Conservation (phyloP, 2,113 vertebrate species). For the Crotalus tigris region DNA sequence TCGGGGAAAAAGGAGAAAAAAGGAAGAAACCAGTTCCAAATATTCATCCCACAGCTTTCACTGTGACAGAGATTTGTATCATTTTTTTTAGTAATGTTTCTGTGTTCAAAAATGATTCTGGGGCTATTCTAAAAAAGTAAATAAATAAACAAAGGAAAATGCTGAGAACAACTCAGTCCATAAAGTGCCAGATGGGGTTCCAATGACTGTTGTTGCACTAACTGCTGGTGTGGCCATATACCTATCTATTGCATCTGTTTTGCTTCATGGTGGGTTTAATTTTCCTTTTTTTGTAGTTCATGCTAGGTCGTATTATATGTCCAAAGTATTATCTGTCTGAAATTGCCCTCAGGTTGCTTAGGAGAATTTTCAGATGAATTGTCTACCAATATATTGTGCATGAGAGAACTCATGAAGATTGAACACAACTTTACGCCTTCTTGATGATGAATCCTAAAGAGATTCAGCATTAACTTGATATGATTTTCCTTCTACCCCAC, state of each 20-base stretch:
- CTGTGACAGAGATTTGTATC: neutral
- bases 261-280: neutral
- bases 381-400: neutral
- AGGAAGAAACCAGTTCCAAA: neutral
- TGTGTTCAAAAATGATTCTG: neutral
- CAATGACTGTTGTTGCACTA: neutral
- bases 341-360: neutral
- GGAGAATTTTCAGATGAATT: neutral
- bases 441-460: neutral
- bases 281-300: conserved; percentile 8
- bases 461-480: neutral
- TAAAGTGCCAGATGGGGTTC: neutral
- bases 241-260: neutral
- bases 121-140: neutral
- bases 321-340: accelerated
- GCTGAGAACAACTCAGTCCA: neutral
- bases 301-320: neutral
- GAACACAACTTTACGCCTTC: neutral
- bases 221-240: neutral
- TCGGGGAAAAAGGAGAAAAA: neutral
- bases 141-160: neutral
- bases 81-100: neutral
- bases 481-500: neutral
- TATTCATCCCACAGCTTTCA: neutral
- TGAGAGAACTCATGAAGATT: neutral